Evolutionary conservation across 2,113 vertebrate genomes (phyloP).

Genomic region (Nyctibius bracteatus): DNA sequence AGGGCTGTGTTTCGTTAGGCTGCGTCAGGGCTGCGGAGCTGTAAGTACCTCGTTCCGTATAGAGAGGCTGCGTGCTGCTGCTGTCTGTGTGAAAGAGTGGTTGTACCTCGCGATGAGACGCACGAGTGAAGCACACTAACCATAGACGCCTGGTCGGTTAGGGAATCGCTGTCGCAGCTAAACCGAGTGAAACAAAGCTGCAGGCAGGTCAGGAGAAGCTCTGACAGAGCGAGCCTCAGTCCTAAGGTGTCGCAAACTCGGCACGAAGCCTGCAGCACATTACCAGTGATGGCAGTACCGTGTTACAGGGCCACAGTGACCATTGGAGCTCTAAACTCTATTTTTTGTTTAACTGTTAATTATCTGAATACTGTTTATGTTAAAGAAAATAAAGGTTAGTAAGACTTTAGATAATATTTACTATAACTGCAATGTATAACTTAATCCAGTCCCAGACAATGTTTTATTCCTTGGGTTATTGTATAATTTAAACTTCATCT

Average conservation of each 20-base stretch:
- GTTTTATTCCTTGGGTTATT: background rate
- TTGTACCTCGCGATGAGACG: no score
- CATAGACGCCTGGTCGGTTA: background rate
- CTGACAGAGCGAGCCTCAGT: background rate
- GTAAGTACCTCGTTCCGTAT: accelerated
- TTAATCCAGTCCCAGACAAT: background rate
- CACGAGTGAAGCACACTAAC: background rate
- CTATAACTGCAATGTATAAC: background rate
- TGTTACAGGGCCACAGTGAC: background rate
- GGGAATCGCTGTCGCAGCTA: background rate
- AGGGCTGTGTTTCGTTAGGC: background rate
- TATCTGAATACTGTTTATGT: background rate
- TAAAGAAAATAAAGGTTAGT: background rate
- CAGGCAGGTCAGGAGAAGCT: background rate
- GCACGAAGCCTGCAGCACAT: accelerated
- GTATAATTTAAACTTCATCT: background rate
- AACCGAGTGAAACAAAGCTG: background rate
- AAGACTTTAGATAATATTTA: background rate
- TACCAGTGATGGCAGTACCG: background rate
- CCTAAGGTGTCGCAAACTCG: background rate
- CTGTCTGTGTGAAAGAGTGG: background rate
- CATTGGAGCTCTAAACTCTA: background rate
- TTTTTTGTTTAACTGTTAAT: background rate
- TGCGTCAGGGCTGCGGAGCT: background rate
- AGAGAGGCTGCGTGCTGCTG: background rate